Conservation (phyloP, 2,113 vertebrate genomes). For the Nothocercus julius region DNA sequence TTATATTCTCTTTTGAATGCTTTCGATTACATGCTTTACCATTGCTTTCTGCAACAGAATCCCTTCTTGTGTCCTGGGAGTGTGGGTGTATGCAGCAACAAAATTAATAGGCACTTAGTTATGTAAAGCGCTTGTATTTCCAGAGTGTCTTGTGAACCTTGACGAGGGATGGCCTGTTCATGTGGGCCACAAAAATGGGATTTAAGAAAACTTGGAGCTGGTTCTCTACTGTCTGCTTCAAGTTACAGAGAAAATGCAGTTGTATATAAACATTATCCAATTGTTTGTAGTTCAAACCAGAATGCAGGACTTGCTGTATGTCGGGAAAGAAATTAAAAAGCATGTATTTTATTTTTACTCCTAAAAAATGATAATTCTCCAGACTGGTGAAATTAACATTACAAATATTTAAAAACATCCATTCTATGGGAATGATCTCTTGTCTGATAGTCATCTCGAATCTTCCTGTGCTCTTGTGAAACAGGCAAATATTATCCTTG, state of each 20-base stretch:
- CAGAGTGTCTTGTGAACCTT: background rate
- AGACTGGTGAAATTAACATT: background rate
- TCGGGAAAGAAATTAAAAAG: background rate
- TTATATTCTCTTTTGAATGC: background rate
- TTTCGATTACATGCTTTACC: background rate
- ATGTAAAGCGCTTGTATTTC: constrained; percentile 2
- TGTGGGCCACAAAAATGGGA: background rate
- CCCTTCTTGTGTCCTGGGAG: background rate
- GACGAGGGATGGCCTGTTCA: background rate
- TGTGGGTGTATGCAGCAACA: background rate
- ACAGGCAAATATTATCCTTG: constrained; percentile 48
- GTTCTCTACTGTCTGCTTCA: background rate
- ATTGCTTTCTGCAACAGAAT: background rate
- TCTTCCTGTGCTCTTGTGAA: constrained; percentile 25
- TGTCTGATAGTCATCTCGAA: constrained; percentile 1
- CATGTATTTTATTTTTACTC: background rate
- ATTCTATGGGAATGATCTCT: constrained; percentile 16
- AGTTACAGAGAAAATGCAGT: background rate
- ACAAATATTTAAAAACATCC: constrained; percentile 28
- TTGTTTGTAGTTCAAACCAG: background rate
- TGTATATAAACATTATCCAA: background rate
- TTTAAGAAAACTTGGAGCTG: background rate
- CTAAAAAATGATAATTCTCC: background rate
- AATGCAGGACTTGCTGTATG: background rate
- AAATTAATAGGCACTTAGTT: constrained; percentile 2